Evolutionary conservation across 2,113 vertebrate species (phyloP).

Genomic region (Notothenia coriiceps): DNA sequence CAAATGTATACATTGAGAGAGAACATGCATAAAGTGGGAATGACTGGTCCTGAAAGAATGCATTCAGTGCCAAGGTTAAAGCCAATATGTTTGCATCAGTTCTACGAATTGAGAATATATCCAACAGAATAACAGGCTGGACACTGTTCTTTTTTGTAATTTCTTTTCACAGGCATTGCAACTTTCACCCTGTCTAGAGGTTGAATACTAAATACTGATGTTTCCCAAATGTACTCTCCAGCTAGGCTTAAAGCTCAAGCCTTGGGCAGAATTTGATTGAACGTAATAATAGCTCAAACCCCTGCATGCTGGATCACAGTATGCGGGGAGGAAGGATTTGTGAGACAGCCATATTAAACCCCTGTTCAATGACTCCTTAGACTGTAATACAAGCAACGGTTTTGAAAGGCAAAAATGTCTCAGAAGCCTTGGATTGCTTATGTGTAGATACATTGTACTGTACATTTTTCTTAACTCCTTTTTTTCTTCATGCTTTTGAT

Average conservation of each 20-base stretch:
- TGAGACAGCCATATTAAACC: slow-evolving; percentile 10
- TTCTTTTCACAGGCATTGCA: background rate
- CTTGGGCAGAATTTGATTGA: slow-evolving; percentile 44
- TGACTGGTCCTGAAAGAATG: background rate
- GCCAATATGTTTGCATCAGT: too few relatives aligned
- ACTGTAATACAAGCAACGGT: slow-evolving; percentile 16
- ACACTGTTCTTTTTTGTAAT: background rate
- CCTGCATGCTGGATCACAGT: slow-evolving; percentile 27
- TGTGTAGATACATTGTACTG: background rate
- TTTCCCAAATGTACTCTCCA: slow-evolving; percentile 29
- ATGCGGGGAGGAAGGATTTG: slow-evolving; percentile 28
- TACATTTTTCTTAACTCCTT: background rate
- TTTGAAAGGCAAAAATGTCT: slow-evolving; percentile 2
- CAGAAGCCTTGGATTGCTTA: background rate
- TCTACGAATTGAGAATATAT: background rate
- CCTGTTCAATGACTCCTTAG: slow-evolving; percentile 32
- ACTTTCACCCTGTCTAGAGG: slow-evolving; percentile 1
- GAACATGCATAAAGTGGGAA: background rate
- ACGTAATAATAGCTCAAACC: slow-evolving; percentile 34
- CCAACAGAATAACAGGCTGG: background rate
- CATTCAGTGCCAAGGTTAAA: background rate
- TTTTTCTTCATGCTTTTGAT: background rate
- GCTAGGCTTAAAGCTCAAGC: slow-evolving; percentile 32
- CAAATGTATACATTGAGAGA: background rate
- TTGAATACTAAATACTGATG: background rate